Base-by-base conservation (phyloP, 2,888 invertebrate genomes). In the Lagria hirta region DNA sequence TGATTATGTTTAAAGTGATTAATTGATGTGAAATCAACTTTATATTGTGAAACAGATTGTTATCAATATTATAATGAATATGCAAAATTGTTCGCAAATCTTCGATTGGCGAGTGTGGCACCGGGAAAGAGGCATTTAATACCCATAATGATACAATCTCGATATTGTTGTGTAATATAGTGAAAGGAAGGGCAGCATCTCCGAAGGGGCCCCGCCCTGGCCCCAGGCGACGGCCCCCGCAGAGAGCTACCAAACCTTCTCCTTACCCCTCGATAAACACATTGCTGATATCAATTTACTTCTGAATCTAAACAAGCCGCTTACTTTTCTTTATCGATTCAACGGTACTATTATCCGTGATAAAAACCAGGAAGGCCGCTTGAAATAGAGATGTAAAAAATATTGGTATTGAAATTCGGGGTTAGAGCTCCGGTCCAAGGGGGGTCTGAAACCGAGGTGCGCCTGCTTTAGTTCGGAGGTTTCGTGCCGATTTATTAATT, bases 171-270 rank as follows among this genome's bases (percentile, higher is more conserved):
- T 69, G 69, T 69, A 70, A 69, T 66, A 58, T 61, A 64, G 70
- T 69, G 70, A 69, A 69, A 69, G 70, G 70, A 70, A 70, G 70
- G 70, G 70, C 70, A 70, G 63, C 69, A 70, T 70, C 69, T 69
- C 65, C 65, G 57, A 60, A 56, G 63, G 65, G 62, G 62, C 71
- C 67, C 68, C 70, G 68, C 70, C 70, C 65, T 60, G 65, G 64
- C 69, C 68, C 46, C 54, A 51, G 69, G 69, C 69, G 53, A 48
- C 61, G 62, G 64, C 70, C 69, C 70, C 70, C 70, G 69, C 70
- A 68, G 64, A 62, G 63, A 57, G 62, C 59, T 54, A 64, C 62
- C 52, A 51, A 50, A 52, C 43, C 51, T 34, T 48, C 55, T 54
- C 52, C 54, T 30, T 52, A 41, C 47, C 55, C 57, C 49, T 38